Percentiles rank a stretch among this genome's conserved stretches.
Conservation (phyloP, 2,888 invertebrate genomes). For the Tetheella fluctuosa region DNA sequence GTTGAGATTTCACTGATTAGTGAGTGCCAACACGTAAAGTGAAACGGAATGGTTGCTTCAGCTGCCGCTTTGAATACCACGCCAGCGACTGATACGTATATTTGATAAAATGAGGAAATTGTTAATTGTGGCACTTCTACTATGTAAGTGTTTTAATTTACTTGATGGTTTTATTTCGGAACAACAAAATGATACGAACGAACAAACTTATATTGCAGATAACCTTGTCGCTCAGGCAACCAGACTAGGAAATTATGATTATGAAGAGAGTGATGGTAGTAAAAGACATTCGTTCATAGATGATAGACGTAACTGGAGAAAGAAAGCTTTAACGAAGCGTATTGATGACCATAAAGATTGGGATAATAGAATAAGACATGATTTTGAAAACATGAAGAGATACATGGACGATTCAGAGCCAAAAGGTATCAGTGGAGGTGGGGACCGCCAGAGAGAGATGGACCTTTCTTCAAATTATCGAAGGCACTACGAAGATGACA, state of each 20-base stretch:
- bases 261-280: slow-evolving; percentile 62
- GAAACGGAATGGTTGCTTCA: slow-evolving; percentile 46
- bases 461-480: slow-evolving; percentile 48
- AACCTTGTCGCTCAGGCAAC: slow-evolving; percentile 60
- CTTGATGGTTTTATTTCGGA: slow-evolving; percentile 23
- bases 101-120: slow-evolving; percentile 65
- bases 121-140: slow-evolving; percentile 66
- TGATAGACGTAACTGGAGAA: slow-evolving; percentile 72
- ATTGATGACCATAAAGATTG: slow-evolving; percentile 62
- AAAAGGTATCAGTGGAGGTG: slow-evolving; percentile 43
- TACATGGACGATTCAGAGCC: slow-evolving; percentile 59
- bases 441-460: slow-evolving; percentile 50
- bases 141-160: slow-evolving; percentile 63
- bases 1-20: slow-evolving; percentile 50
- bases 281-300: slow-evolving; percentile 64
- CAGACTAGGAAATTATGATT: slow-evolving; percentile 62
- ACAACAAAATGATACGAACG: slow-evolving; percentile 25
- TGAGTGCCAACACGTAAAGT: slow-evolving; percentile 39
- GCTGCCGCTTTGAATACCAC: slow-evolving; percentile 40
- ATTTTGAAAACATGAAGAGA: slow-evolving; percentile 56
- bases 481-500: slow-evolving; percentile 60
- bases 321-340: slow-evolving; percentile 60
- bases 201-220: slow-evolving; percentile 57
- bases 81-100: slow-evolving; percentile 23
- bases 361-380: slow-evolving; percentile 56